phyloP scores from a whole-genome alignment of 2,797 vertebrate species.

The Craterocephalus amniculus region DNA sequence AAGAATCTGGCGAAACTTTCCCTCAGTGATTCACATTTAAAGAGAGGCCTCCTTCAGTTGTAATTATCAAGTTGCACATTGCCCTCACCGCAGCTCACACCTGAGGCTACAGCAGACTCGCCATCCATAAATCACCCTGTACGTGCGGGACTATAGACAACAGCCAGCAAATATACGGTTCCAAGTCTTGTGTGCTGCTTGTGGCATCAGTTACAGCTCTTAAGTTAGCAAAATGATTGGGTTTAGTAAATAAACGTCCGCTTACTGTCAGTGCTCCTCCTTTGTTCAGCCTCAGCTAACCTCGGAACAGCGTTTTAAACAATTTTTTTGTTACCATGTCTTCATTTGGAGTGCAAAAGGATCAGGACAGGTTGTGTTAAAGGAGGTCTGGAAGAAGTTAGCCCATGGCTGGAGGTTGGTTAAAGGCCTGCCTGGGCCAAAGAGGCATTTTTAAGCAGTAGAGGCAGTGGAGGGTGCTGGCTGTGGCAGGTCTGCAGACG shows the following conservation, averaged over 20 bases:
- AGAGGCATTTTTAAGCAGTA: constrained; percentile 40
- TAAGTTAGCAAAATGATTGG: constrained; percentile 51
- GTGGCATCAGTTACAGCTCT: constrained; percentile 51
- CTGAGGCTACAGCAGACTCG: constrained; percentile 61
- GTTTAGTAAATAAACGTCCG: constrained; percentile 68
- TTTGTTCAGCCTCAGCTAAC: constrained; percentile 34
- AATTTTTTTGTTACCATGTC: constrained; percentile 47
- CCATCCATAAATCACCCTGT: constrained; percentile 63
- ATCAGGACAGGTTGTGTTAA: constrained; percentile 39
- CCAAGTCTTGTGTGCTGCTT: constrained; percentile 44
- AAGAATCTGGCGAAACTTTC: constrained; percentile 54
- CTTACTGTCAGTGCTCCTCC: constrained; percentile 60
- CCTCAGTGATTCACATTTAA: constrained; percentile 74
- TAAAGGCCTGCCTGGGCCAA: constrained; percentile 48
- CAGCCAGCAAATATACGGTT: constrained; percentile 25
- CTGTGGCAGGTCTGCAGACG: constrained; percentile 81
- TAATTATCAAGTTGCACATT: constrained; percentile 71
- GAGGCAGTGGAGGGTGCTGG: constrained; percentile 58
- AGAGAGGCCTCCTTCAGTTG: constrained; percentile 68
- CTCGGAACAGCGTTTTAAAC: constrained; percentile 39
- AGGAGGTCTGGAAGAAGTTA: constrained; percentile 49
- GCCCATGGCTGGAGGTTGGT: constrained; percentile 54
- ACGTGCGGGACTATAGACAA: constrained; percentile 38
- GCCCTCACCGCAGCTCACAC: constrained; percentile 67
- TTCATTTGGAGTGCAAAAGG: constrained; percentile 50